Evolutionary conservation across 2,888 invertebrate species (phyloP), one percentile per base, ranked within the genome.

Genomic region (Tipula helvola): DNA sequence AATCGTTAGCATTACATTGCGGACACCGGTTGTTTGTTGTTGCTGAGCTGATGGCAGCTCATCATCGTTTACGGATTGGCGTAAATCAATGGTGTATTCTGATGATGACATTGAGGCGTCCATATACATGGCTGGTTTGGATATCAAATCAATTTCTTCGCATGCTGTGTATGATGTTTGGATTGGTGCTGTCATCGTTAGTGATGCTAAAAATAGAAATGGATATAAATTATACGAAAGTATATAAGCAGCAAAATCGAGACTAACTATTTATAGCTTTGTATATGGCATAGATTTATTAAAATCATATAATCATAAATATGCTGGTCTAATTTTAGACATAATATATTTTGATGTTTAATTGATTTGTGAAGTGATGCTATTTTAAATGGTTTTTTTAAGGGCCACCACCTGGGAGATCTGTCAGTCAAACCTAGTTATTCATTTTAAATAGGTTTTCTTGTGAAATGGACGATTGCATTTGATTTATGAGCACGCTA

Each of bases 1-100:
- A 44, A 91, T 89, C 86, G 71, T 86, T 4, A 86, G 18, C 36
- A 86, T 36, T 8, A 52, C 57, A 16, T 52, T 57, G 10, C 42
- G 41, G 3, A 57, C 36, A 28, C 71, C 71, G 3, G 0, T 71
- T 10, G 28, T 10, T 4, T 71, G 28, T 28, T 71, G 71, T 8
- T 71, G 71, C 8, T 8, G 1, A 2, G 28, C 1, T 71, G 12
- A 0, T 10, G 7, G 5, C 7, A 7, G 3, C 2, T 5, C 39
- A 39, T 39, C 39, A 7, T 28, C 71, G 18, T 7, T 12, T 5
- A 1, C 10, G 2, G 8, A 3, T 4, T 84, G 39, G 5, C 16
- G 84, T 39, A 84, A n/a, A 71, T 71, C 71, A 4, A 71, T 28
- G 10, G 71, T 28, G 12, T 71, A 71, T 18, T 8, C 71, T 28